Percentiles rank a stretch among this genome's conserved stretches.
Conservation (phyloP, 2,888 invertebrate genomes). For the Abscondita cerata region DNA sequence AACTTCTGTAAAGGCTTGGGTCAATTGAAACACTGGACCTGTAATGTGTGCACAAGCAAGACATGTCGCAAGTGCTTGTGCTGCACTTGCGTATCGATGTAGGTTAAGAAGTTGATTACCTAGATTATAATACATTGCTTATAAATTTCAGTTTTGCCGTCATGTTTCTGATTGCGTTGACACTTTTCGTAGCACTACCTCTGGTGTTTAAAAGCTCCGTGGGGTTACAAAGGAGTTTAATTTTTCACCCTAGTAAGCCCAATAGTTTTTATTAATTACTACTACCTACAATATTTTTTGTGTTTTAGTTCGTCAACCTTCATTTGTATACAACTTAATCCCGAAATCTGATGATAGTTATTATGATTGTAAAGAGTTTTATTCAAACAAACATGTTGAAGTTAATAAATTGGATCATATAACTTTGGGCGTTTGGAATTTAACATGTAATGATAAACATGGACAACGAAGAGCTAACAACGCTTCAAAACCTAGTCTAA, state of each 20-base stretch:
- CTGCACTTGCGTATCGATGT: neutral
- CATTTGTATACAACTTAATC: neutral
- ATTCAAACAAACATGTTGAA: neutral
- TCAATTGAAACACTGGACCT: neutral
- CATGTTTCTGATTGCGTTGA: neutral
- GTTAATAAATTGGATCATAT: neutral
- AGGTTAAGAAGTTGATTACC: neutral
- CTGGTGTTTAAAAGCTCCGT: neutral
- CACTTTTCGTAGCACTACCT: constrained; percentile 5
- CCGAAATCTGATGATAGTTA: neutral
- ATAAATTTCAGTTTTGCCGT: neutral
- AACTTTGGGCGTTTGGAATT: neutral
- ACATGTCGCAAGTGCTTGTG: constrained; percentile 2
- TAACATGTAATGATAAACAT: neutral
- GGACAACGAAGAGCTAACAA: neutral
- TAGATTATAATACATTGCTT: neutral
- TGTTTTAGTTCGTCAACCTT: neutral
- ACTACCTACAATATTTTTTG: neutral
- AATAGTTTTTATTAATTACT: neutral
- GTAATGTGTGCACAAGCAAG: neutral
- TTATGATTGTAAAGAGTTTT: neutral
- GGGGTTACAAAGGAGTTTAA: neutral
- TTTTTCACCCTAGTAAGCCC: constrained; percentile 10
- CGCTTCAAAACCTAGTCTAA: neutral
- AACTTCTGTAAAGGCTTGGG: neutral